Conservation (phyloP, 2,797 vertebrate species). For the Molossus molossus region DNA sequence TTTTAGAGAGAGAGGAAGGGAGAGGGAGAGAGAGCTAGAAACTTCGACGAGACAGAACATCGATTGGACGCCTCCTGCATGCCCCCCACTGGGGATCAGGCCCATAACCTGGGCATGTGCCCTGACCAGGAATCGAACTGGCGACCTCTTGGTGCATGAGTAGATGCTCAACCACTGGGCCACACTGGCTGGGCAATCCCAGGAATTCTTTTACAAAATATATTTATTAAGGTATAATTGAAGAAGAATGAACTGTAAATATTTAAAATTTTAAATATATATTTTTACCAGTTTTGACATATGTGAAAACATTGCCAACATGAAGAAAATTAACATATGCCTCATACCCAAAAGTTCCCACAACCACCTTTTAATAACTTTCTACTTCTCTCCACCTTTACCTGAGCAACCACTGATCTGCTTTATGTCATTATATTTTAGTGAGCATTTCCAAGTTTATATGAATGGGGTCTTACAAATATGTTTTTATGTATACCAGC, state of each 20-base stretch:
- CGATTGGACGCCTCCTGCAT: too few relatives aligned
- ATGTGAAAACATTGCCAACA: neutral
- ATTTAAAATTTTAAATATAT: neutral
- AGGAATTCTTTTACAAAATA: neutral
- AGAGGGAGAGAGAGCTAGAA: too few relatives aligned
- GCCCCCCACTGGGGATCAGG: too few relatives aligned
- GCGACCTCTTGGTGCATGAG: too few relatives aligned
- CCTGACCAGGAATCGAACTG: too few relatives aligned
- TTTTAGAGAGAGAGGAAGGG: too few relatives aligned
- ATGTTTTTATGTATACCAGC: neutral
- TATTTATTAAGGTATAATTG: neutral
- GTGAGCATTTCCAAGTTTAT: slow-evolving; percentile 7
- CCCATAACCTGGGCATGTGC: too few relatives aligned
- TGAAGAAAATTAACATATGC: neutral
- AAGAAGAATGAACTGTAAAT: neutral
- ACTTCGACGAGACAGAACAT: too few relatives aligned
- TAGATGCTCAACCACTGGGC: too few relatives aligned
- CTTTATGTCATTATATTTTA: neutral
- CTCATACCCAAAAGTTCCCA: neutral
- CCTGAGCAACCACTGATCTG: neutral
- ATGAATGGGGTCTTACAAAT: neutral
- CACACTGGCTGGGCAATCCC: neutral
- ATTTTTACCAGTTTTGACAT: neutral
- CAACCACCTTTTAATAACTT: neutral
- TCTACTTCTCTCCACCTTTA: neutral